Percentiles rank a stretch among this genome's conserved stretches.
phyloP scores from a whole-genome alignment of 2,113 vertebrate genomes.

The Chunga burmeisteri region DNA sequence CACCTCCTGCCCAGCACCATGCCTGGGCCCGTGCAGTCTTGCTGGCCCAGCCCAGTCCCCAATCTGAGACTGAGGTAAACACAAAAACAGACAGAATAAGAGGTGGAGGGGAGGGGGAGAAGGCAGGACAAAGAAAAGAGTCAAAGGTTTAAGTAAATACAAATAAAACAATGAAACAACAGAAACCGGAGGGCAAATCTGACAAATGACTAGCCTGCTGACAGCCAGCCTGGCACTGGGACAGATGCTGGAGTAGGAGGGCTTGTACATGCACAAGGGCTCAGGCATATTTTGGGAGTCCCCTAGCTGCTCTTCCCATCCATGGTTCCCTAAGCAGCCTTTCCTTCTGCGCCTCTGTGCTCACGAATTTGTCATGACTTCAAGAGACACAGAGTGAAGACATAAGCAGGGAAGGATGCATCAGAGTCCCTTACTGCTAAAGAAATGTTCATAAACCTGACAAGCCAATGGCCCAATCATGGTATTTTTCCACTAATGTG shows the following conservation, averaged over 20 bases:
- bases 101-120: background rate
- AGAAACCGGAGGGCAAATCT: background rate
- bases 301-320: background rate
- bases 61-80: background rate
- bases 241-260: background rate
- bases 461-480: background rate
- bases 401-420: fast-evolving
- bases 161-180: background rate
- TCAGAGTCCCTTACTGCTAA: background rate
- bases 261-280: fast-evolving
- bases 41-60: background rate
- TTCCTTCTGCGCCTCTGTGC: background rate
- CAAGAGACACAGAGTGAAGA: background rate
- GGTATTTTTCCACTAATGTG: background rate
- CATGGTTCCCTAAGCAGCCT: fast-evolving
- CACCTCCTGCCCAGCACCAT: background rate
- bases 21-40: background rate
- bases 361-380: background rate
- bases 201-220: background rate
- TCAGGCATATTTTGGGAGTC: background rate
- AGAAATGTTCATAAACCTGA: background rate
- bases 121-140: background rate
- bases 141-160: background rate
- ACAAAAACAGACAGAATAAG: background rate
- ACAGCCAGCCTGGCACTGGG: background rate